Percentiles rank a stretch among this genome's conserved stretches.
phyloP scores from a whole-genome alignment of 2,888 invertebrate genomes.

The Stictocephala bisonia region DNA sequence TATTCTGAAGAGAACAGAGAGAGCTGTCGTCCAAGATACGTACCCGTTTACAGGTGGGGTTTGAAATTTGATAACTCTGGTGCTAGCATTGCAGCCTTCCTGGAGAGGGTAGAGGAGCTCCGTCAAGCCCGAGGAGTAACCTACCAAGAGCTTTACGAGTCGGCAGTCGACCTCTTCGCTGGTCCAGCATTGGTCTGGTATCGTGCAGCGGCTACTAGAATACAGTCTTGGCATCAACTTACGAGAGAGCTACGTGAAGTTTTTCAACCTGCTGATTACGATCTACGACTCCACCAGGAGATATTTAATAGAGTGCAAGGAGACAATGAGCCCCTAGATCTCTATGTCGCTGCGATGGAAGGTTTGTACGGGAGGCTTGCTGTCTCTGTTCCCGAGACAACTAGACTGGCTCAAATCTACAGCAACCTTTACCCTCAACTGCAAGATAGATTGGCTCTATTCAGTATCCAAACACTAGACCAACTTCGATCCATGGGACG shows the following conservation, averaged over 20 bases:
- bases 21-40: too few relatives aligned
- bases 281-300: constrained; percentile 55
- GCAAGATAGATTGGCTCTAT: neutral
- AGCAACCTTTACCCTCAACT: constrained; percentile 11
- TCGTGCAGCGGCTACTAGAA: constrained; percentile 59
- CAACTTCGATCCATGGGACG: neutral
- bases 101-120: constrained; percentile 55
- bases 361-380: constrained; percentile 52
- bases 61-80: constrained; percentile 43
- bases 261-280: constrained; percentile 55
- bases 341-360: constrained; percentile 56
- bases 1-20: too few relatives aligned
- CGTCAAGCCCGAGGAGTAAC: constrained; percentile 47
- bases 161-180: constrained; percentile 54
- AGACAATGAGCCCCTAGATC: constrained; percentile 54
- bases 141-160: constrained; percentile 49
- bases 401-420: neutral
- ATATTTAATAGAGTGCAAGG: constrained; percentile 56
- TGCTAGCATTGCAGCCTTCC: constrained; percentile 46
- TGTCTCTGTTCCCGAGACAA: neutral
- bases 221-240: constrained; percentile 19
- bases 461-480: neutral
- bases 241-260: constrained; percentile 3
- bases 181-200: constrained; percentile 56
- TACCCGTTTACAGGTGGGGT: constrained; percentile 49